Percentiles rank a stretch among this genome's conserved stretches.
Conservation (phyloP, 1,140 invertebrate species). For the Neodiprion virginianus region DNA sequence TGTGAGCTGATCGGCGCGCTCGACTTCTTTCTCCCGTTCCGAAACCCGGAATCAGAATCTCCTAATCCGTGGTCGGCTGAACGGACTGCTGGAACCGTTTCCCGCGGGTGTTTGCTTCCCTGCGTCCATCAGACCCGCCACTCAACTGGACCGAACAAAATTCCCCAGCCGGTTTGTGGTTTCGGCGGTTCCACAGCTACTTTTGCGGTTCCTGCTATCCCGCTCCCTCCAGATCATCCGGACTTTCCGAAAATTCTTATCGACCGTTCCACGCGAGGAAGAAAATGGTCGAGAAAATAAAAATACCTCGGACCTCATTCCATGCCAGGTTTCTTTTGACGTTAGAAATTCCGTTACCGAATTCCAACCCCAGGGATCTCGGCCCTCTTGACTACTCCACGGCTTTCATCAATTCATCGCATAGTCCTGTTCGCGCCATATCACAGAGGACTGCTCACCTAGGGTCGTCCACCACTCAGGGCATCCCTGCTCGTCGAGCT, state of each 20-base stretch:
- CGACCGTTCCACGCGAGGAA: neutral
- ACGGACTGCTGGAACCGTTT: neutral
- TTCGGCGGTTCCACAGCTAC: too few species aligned
- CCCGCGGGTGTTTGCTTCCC: too few species aligned
- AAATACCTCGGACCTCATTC: neutral
- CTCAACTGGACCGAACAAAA: too few species aligned
- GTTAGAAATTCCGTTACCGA: too few species aligned
- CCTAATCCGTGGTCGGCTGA: neutral
- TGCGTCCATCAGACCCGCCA: too few species aligned
- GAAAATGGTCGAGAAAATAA: neutral
- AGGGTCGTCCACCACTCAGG: neutral
- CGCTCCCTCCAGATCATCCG: too few species aligned
- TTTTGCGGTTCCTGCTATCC: too few species aligned
- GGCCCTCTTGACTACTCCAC: neutral
- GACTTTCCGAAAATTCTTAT: too few species aligned
- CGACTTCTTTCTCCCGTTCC: neutral
- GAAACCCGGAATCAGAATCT: neutral
- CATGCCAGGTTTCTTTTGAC: too few species aligned
- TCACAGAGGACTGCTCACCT: slow-evolving; percentile 7
- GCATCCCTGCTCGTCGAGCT: neutral
- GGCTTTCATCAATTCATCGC: slow-evolving; percentile 13
- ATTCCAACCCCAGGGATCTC: neutral
- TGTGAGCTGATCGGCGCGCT: neutral
- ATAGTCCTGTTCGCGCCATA: slow-evolving; percentile 5
- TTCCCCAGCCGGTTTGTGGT: too few species aligned